Percentiles rank a stretch among this genome's conserved stretches.
Conservation (phyloP, 2,113 vertebrate genomes). For the Atlantisia rogersi region DNA sequence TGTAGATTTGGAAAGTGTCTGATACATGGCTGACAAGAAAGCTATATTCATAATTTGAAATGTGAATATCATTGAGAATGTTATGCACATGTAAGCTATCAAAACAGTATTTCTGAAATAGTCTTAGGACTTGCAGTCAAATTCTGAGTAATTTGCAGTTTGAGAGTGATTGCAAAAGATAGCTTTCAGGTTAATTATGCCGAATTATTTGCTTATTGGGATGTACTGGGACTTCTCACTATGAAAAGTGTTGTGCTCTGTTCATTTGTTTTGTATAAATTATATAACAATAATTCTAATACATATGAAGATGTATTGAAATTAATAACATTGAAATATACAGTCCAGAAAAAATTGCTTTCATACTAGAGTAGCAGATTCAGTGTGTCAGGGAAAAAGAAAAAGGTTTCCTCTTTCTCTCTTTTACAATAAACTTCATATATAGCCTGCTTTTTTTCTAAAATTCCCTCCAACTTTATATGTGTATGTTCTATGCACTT, state of each 20-base stretch:
- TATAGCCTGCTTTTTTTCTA: neutral
- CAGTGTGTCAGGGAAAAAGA: neutral
- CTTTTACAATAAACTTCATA: neutral
- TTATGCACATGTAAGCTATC: neutral
- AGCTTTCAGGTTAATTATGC: neutral
- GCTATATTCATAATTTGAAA: neutral
- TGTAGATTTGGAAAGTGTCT: neutral
- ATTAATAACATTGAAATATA: neutral
- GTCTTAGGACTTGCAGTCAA: neutral
- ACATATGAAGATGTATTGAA: neutral
- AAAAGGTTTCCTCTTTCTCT: neutral
- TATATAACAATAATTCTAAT: neutral
- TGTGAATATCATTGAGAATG: neutral
- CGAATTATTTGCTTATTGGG: neutral
- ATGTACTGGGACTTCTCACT: neutral
- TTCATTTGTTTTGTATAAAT: neutral
- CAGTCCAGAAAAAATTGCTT: neutral
- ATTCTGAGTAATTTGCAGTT: neutral
- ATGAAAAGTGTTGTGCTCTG: neutral
- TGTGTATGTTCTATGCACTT: neutral
- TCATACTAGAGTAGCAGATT: neutral
- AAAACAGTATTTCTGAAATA: neutral
- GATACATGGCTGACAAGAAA: neutral
- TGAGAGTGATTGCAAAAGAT: neutral
- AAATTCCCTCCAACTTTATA: neutral